Percentiles rank a stretch among this genome's conserved stretches.
Evolutionary conservation across 2,797 vertebrate species (phyloP).

Genomic region (Hippopotamyrus pictus): DNA sequence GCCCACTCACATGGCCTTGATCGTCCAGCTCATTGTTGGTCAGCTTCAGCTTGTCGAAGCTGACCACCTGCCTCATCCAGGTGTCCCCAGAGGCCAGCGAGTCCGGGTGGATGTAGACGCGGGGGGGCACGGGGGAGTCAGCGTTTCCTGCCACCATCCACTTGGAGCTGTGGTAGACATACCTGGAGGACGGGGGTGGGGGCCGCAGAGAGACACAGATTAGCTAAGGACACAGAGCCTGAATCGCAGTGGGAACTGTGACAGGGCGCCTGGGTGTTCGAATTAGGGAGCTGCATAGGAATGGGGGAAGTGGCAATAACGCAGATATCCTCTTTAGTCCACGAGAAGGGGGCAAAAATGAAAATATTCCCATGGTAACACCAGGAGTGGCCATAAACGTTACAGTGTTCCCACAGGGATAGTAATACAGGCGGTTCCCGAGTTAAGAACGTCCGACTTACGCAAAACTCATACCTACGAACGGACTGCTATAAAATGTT

Average conservation of each 20-base stretch:
- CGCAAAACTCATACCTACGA: not conserved
- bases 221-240: slow-evolving; percentile 19
- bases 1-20: slow-evolving; percentile 78
- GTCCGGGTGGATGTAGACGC: slow-evolving; percentile 81
- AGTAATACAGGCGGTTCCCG: not conserved
- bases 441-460: not conserved
- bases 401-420: not conserved
- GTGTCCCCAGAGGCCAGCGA: slow-evolving; percentile 82
- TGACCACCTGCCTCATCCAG: slow-evolving; percentile 86
- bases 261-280: not conserved
- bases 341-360: not conserved
- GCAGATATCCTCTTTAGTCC: not conserved
- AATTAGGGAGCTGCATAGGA: not conserved
- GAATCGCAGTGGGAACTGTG: not conserved
- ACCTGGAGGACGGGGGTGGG: slow-evolving; percentile 49
- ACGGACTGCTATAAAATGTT: not conserved
- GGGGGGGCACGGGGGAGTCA: slow-evolving; percentile 76
- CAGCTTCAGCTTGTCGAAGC: slow-evolving; percentile 84
- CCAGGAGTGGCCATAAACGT: not conserved
- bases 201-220: not conserved
- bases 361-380: not conserved
- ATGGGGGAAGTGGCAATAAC: not conserved
- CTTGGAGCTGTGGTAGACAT: slow-evolving; percentile 85
- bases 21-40: slow-evolving; percentile 86
- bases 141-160: slow-evolving; percentile 88